phyloP scores from a whole-genome alignment of 2,113 vertebrate species.

The Crotalus horridus region DNA sequence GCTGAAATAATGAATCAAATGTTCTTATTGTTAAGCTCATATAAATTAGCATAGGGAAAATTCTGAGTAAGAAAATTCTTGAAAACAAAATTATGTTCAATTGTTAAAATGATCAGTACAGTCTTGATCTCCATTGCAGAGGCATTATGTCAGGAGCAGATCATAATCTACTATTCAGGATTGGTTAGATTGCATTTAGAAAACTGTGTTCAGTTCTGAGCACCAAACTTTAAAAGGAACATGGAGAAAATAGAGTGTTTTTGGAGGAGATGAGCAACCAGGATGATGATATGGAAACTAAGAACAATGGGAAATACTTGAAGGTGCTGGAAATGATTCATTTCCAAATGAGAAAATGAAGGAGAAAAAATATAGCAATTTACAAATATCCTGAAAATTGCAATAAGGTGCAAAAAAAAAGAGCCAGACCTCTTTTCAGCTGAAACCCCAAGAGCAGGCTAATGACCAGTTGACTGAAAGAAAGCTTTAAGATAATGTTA shows the following conservation, averaged over 20 bases:
- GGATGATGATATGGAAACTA: background rate
- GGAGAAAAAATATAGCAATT: background rate
- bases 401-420: background rate
- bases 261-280: background rate
- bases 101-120: background rate
- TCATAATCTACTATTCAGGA: background rate
- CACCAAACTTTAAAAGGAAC: background rate
- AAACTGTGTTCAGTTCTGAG: background rate
- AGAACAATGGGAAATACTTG: background rate
- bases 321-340: background rate
- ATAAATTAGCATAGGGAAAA: background rate
- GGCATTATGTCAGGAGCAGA: background rate
- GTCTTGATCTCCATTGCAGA: background rate
- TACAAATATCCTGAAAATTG: background rate
- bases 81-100: background rate
- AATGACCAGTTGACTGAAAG: background rate
- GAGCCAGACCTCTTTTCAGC: background rate
- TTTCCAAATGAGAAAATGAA: background rate
- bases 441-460: background rate
- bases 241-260: background rate
- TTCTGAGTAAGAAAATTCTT: background rate
- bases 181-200: background rate
- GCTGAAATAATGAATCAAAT: background rate
- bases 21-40: background rate
- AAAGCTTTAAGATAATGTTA: background rate